Evolutionary conservation across 2,888 invertebrate species (phyloP), one percentile per base, ranked within the genome.

Genomic region (Epinotia nisella): DNA sequence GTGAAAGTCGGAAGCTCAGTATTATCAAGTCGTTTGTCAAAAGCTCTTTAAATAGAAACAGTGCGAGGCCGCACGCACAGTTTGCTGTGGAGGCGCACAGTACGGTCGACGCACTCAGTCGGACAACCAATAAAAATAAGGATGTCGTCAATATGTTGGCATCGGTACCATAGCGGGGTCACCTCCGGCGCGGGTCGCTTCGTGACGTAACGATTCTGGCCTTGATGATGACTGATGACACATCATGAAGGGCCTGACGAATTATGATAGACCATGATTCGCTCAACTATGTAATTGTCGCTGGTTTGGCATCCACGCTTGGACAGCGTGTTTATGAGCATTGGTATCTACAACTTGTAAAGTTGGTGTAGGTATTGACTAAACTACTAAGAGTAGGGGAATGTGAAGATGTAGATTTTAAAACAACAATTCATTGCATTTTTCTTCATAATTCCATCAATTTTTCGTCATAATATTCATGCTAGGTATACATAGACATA

Each of bases 71-170:
- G 90, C 90, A 89, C 90, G 90, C 90, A 88, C 85, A 85, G 87
- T 85, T 86, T 84, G 80, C 76, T 78, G 86, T 83, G 86, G 88
- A 87, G 87, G 87, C 85, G 85, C 49, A 49, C 62, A 49, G 17
- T 80, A 83, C 92, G 92, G 92, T 92, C 93, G 92, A 85, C 90
- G 92, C 89, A 90, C 92, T 90, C 91, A 82, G 85, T 86, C 85
- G 83, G 80, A 86, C 85, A 85, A 87, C 87, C 87, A 91, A 91
- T 92, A 91, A 90, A 93, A 92, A 93, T 91, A 93, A 92, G 93
- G 93, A 93, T 93, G 93, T 90, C 92, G 93, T 93, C 93, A 93
- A 92, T 91, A 86, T 85, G 85, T 92, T 93, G 92, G 93, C 92
- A 91, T 87, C 90, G 85, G 78, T 81, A 75, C 86, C 86, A 85